phyloP scores from a whole-genome alignment of 2,113 vertebrate genomes.

The Equus przewalskii region DNA sequence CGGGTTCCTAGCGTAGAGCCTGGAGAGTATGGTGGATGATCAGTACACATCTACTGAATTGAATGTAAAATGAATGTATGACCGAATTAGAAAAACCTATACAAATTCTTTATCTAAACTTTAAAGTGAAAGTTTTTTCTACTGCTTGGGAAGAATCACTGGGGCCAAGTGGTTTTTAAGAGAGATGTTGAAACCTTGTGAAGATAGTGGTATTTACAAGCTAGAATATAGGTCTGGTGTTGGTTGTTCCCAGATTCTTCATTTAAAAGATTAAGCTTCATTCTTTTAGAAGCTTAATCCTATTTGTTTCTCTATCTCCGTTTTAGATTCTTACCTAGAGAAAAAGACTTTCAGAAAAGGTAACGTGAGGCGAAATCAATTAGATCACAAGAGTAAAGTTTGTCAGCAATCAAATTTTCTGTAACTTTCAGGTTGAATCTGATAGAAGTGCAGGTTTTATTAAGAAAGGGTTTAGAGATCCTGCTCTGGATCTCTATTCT shows the following conservation, averaged over 20 bases:
- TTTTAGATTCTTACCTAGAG: neutral
- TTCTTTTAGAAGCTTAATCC: slow-evolving; percentile 1
- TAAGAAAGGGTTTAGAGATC: neutral
- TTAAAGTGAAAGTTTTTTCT: slow-evolving; percentile 22
- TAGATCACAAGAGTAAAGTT: neutral
- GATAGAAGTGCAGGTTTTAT: neutral
- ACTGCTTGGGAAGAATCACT: neutral
- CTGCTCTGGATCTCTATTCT: neutral
- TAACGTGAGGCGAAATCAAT: neutral
- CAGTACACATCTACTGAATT: neutral
- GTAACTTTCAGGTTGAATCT: neutral
- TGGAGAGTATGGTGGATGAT: neutral
- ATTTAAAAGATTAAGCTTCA: neutral
- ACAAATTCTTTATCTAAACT: slow-evolving; percentile 25
- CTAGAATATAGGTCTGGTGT: slow-evolving; percentile 26
- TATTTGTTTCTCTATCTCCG: neutral
- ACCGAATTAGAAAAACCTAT: neutral
- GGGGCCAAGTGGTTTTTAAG: neutral
- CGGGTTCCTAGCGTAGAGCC: neutral
- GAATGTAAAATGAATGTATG: neutral
- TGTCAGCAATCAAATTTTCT: slow-evolving; percentile 33
- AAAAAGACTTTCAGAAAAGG: slow-evolving; percentile 55
- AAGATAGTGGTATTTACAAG: neutral
- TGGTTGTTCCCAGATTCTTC: slow-evolving; percentile 21
- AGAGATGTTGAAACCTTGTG: neutral